These are phyloP conservation scores for Clarias magur DNA, from an alignment of 2,113 vertebrate genomes.

Conservation along the genomic window DNA sequence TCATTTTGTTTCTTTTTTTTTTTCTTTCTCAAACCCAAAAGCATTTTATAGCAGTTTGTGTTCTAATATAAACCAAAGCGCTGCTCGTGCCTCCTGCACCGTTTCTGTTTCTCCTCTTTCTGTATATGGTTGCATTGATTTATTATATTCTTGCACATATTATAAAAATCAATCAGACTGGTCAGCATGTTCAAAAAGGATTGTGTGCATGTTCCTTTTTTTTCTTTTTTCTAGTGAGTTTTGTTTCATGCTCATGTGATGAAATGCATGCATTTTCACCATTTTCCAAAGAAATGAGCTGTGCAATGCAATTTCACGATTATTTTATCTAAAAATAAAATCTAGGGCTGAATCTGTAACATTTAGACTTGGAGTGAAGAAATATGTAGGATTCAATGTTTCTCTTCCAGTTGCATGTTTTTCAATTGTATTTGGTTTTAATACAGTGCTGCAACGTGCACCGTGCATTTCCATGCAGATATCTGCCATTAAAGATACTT, in stretches of 20 bases:
- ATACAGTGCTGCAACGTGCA: too few species aligned
- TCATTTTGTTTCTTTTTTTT: neutral
- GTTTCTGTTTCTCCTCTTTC: neutral
- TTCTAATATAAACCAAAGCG: neutral
- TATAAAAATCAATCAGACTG: conserved; percentile 22
- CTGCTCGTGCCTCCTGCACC: neutral
- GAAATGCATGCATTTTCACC: neutral
- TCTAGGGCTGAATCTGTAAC: too few species aligned
- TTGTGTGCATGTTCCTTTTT: neutral
- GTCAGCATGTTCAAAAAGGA: conserved; percentile 1
- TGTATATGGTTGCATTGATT: conserved; percentile 17
- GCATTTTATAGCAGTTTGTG: neutral
- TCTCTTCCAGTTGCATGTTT: neutral
- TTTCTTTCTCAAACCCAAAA: neutral
- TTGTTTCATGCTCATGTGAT: neutral
- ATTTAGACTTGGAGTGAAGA: too few species aligned
- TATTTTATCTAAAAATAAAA: neutral
- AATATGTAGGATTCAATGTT: neutral
- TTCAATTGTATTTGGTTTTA: neutral
- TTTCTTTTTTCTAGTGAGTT: neutral
- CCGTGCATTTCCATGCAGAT: neutral
- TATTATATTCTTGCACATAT: neutral
- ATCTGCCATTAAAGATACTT: neutral
- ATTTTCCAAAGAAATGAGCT: neutral
- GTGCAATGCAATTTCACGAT: neutral